Conservation (phyloP, 2,888 invertebrate genomes). For the Spisula solida region DNA sequence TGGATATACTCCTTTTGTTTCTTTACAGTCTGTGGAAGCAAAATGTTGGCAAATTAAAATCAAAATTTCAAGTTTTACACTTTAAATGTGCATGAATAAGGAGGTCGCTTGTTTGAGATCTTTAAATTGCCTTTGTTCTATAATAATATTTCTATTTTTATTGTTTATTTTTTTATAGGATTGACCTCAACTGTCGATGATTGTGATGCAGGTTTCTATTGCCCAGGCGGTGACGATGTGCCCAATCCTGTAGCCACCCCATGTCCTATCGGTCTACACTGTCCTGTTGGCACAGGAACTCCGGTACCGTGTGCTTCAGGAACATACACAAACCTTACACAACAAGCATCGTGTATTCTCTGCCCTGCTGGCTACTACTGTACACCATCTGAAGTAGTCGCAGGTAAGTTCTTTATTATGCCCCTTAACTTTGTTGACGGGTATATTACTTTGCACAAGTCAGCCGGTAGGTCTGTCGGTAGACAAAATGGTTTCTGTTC, state of each 20-base stretch:
- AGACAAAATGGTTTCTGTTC: too few species aligned
- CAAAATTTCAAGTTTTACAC: too few species aligned
- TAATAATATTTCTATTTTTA: too few species aligned
- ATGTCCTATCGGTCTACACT: slow-evolving; percentile 85
- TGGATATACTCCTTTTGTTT: too few species aligned
- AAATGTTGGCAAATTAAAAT: background rate
- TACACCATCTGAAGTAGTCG: slow-evolving; percentile 84
- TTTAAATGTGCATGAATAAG: too few species aligned
- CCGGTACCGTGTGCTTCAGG: slow-evolving; percentile 85
- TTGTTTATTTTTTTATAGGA: slow-evolving; percentile 72
- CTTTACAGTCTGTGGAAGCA: too few species aligned
- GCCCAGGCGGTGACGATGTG: slow-evolving; percentile 82
- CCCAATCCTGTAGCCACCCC: slow-evolving; percentile 83
- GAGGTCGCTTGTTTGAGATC: too few species aligned
- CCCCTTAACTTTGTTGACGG: too few species aligned
- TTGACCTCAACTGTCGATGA: slow-evolving; percentile 79
- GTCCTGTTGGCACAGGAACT: slow-evolving; percentile 81
- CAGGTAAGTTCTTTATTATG: slow-evolving; percentile 69
- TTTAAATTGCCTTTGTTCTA: too few species aligned
- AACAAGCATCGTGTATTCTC: slow-evolving; percentile 79
- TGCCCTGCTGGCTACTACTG: slow-evolving; percentile 86
- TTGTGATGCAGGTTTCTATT: slow-evolving; percentile 86
- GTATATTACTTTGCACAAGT: too few species aligned
- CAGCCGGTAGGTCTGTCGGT: too few species aligned
- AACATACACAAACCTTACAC: slow-evolving; percentile 84